Evolutionary conservation across 2,888 invertebrate genomes (phyloP).

Genomic region (Apoda limacodes): DNA sequence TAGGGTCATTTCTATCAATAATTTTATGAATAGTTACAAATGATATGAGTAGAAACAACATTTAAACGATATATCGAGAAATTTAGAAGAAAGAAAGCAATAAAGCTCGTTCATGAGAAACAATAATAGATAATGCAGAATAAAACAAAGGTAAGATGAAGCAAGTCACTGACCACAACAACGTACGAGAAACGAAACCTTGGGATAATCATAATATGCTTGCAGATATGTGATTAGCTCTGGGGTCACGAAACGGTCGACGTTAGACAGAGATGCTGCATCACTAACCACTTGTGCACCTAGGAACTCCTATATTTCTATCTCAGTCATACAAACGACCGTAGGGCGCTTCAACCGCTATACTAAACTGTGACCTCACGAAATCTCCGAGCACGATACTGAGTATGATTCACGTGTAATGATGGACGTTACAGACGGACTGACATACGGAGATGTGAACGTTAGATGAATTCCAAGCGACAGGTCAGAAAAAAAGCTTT

Average conservation of each 20-base stretch:
- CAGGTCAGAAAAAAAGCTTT: conserved; percentile 16
- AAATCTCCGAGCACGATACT: conserved; percentile 62
- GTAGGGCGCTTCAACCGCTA: conserved; percentile 66
- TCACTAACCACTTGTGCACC: conserved; percentile 30
- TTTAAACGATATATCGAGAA: too few species aligned
- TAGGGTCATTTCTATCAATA: too few species aligned
- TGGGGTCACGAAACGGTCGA: conserved; percentile 66
- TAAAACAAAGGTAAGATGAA: conserved; percentile 21
- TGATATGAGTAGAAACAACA: too few species aligned
- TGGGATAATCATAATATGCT: conserved; percentile 66
- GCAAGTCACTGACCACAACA: conserved; percentile 61
- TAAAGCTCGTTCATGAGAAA: conserved; percentile 33
- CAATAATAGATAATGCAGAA: conserved; percentile 32
- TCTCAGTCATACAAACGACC: conserved; percentile 50
- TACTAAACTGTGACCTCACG: conserved; percentile 69
- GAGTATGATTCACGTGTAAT: conserved; percentile 61
- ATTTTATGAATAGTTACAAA: too few species aligned
- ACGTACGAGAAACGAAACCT: conserved; percentile 55
- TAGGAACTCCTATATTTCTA: conserved; percentile 26
- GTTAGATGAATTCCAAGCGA: conserved; percentile 50
- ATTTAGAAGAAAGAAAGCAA: conserved; percentile 18
- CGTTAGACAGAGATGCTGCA: conserved; percentile 51
- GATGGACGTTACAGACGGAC: conserved; percentile 44
- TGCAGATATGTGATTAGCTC: conserved; percentile 67
- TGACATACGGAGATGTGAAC: conserved; percentile 51